Percentiles rank a stretch among this genome's conserved stretches.
Evolutionary conservation across 2,888 invertebrate species (phyloP).

Genomic region (Brachycybe producta): DNA sequence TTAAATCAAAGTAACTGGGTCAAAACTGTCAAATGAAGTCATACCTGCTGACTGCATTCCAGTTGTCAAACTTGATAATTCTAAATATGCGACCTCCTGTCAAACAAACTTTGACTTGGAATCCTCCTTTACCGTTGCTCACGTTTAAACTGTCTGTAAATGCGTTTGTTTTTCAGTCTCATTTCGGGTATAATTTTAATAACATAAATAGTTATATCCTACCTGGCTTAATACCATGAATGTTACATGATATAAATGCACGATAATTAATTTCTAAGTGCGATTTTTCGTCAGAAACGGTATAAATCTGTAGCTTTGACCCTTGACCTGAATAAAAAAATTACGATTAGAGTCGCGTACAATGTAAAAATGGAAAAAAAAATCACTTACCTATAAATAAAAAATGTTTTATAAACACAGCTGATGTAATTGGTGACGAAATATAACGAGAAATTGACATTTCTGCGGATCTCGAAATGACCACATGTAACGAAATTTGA

Average conservation of each 20-base stretch:
- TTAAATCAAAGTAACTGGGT: too few relatives aligned
- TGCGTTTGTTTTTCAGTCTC: too few relatives aligned
- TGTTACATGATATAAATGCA: neutral
- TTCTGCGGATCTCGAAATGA: too few relatives aligned
- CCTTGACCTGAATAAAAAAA: constrained; percentile 5
- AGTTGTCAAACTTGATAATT: neutral
- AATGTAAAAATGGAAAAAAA: neutral
- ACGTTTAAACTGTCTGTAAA: too few relatives aligned
- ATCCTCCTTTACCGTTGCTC: too few relatives aligned
- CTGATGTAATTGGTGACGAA: constrained; percentile 1
- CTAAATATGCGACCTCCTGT: neutral
- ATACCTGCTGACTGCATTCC: neutral
- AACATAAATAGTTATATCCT: neutral
- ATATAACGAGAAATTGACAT: too few relatives aligned
- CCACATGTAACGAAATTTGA: too few relatives aligned
- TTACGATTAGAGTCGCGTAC: neutral
- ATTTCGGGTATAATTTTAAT: neutral
- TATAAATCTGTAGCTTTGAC: neutral
- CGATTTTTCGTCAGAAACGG: neutral
- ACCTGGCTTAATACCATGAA: neutral
- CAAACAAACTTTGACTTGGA: neutral
- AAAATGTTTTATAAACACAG: neutral
- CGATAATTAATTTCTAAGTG: neutral
- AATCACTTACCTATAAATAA: constrained; percentile 7
- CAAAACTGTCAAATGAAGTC: neutral